These are phyloP conservation scores for Xiphorhynchus erythropygius DNA, from an alignment of 2,797 vertebrate species.

Conservation along the genomic window DNA sequence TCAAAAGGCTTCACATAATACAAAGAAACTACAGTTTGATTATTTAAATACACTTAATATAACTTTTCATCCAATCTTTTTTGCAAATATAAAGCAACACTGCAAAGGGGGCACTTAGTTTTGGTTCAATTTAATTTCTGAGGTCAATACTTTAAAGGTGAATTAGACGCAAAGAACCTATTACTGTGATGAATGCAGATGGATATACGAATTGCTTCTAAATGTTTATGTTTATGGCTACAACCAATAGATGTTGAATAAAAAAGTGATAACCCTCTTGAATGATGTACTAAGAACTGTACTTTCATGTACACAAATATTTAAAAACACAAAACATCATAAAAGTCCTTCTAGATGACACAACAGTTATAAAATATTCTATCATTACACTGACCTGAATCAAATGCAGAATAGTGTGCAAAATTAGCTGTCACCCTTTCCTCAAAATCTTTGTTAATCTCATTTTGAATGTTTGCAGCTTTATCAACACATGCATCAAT, in stretches of 20 bases:
- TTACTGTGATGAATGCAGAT: slow-evolving; percentile 38
- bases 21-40: slow-evolving; percentile 78
- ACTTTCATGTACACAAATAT: slow-evolving; percentile 48
- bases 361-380: slow-evolving; percentile 87
- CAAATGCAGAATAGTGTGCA: slow-evolving; percentile 95
- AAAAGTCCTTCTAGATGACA: slow-evolving; percentile 78
- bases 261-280: slow-evolving; percentile 56
- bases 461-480: slow-evolving; percentile 99
- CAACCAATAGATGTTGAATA: slow-evolving; percentile 22
- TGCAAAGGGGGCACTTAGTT: not conserved
- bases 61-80: slow-evolving; percentile 38
- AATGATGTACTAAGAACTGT: slow-evolving; percentile 58
- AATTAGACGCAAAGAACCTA: slow-evolving; percentile 50
- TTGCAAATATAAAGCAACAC: not conserved
- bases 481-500: slow-evolving; percentile 99
- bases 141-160: slow-evolving; percentile 32
- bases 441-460: slow-evolving; percentile 99
- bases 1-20: slow-evolving; percentile 75
- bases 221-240: slow-evolving; percentile 18
- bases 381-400: slow-evolving; percentile 94
- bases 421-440: slow-evolving; percentile 99
- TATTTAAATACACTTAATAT: slow-evolving; percentile 64
- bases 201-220: slow-evolving; percentile 25
- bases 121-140: slow-evolving; percentile 26
- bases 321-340: slow-evolving; percentile 69